Percentiles rank a stretch among this genome's conserved stretches.
phyloP scores from a whole-genome alignment of 2,113 vertebrate species.

The Agapornis roseicollis region DNA sequence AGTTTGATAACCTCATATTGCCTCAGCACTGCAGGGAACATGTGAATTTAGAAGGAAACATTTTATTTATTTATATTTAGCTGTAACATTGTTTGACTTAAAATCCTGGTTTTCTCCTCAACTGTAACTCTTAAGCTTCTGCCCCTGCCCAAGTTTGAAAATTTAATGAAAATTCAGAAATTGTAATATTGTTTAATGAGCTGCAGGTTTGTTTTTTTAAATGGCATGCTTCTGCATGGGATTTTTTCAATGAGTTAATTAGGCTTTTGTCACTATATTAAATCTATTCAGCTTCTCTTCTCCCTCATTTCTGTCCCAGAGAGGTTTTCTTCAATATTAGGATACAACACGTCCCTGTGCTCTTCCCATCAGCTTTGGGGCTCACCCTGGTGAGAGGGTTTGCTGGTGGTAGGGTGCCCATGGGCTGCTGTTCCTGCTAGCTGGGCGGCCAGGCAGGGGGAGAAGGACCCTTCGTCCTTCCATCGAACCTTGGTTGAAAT shows the following conservation, averaged over 20 bases:
- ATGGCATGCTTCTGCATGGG: neutral
- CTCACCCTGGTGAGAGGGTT: neutral
- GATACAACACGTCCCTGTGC: neutral
- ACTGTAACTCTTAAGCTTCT: neutral
- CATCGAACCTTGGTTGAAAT: neutral
- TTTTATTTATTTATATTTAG: slow-evolving; percentile 18
- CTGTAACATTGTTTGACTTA: neutral
- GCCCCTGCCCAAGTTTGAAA: neutral
- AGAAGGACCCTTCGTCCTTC: neutral
- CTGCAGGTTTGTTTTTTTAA: neutral
- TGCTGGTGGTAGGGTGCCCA: fast-evolving
- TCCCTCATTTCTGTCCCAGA: neutral
- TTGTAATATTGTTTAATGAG: neutral
- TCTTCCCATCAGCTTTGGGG: neutral
- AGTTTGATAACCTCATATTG: neutral
- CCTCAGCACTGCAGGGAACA: neutral
- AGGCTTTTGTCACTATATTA: neutral
- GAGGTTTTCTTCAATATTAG: neutral
- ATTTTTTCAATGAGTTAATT: neutral
- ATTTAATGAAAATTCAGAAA: neutral
- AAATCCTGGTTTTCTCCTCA: neutral
- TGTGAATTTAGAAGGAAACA: neutral
- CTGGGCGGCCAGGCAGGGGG: fast-evolving
- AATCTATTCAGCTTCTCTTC: neutral
- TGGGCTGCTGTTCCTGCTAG: neutral